Conservation (phyloP, 1,140 invertebrate genomes). For the Calephelis virginiensis region DNA sequence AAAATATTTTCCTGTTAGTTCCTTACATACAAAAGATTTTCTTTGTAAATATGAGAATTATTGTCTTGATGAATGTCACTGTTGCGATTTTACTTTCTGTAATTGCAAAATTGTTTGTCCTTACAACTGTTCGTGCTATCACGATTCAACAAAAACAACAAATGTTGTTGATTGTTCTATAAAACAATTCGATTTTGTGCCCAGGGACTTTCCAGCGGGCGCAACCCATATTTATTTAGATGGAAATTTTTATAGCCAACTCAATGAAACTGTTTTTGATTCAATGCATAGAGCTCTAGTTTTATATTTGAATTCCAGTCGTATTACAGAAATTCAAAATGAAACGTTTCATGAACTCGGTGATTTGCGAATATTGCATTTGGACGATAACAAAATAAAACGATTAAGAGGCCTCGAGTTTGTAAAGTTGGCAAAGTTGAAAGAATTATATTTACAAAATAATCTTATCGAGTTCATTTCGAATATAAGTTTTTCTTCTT, state of each 20-base stretch:
- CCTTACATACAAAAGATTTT: slow-evolving; percentile 87
- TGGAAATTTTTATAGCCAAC: slow-evolving; percentile 85
- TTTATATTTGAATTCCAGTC: slow-evolving; percentile 90
- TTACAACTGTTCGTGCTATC: slow-evolving; percentile 91
- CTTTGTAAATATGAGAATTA: slow-evolving; percentile 90
- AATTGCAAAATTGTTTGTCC: slow-evolving; percentile 93
- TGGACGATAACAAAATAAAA: slow-evolving; percentile 90
- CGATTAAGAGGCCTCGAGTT: slow-evolving; percentile 90
- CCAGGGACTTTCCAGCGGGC: slow-evolving; percentile 90
- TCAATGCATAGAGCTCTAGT: slow-evolving; percentile 90
- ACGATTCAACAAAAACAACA: slow-evolving; percentile 91
- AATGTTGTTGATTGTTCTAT: slow-evolving; percentile 90
- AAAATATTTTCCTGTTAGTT: slow-evolving; percentile 84
- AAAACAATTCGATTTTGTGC: slow-evolving; percentile 84
- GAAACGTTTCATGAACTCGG: slow-evolving; percentile 91
- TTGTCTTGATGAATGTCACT: slow-evolving; percentile 90
- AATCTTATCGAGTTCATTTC: slow-evolving; percentile 88
- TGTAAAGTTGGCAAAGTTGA: slow-evolving; percentile 86
- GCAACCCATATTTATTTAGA: slow-evolving; percentile 95
- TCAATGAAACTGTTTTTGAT: slow-evolving; percentile 91
- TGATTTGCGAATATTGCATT: slow-evolving; percentile 87
- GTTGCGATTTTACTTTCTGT: slow-evolving; percentile 92
- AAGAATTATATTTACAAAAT: slow-evolving; percentile 92
- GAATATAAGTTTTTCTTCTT: slow-evolving; percentile 87
- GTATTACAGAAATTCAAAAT: slow-evolving; percentile 89